phyloP scores from a whole-genome alignment of 2,797 vertebrate species.

The Adelosebastes latens region DNA sequence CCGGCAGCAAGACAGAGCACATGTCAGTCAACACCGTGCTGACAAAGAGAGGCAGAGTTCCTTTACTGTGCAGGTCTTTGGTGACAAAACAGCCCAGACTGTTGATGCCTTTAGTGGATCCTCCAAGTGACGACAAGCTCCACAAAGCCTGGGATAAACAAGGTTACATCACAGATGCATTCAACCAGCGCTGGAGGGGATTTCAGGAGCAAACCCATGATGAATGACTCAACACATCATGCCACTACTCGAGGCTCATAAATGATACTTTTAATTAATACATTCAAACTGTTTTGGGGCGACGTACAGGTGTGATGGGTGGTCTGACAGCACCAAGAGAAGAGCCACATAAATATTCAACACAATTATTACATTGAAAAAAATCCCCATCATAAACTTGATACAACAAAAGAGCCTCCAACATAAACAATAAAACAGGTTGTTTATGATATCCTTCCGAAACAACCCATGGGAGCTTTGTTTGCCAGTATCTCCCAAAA shows the following conservation, averaged over 20 bases:
- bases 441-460: not conserved
- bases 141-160: conserved; percentile 43
- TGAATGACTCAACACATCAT: conserved; percentile 18
- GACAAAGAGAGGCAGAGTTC: conserved; percentile 16
- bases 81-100: conserved; percentile 37
- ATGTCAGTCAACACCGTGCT: conserved; percentile 34
- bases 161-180: conserved; percentile 33
- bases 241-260: not conserved
- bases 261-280: conserved; percentile 25
- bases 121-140: conserved; percentile 21
- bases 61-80: conserved; percentile 10
- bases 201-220: conserved; percentile 21
- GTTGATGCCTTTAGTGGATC: conserved; percentile 16
- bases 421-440: not conserved
- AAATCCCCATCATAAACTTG: not conserved
- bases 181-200: conserved; percentile 1
- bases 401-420: not conserved
- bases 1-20: conserved; percentile 5
- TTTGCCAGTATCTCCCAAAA: not conserved
- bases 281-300: not conserved
- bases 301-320: not conserved
- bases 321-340: not conserved
- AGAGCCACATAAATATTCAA: not conserved
- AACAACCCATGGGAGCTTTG: not conserved
- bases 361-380: not conserved